These are phyloP conservation scores for Ennomos fuscantarius DNA, from an alignment of 2,888 invertebrate species.

Conservation along the genomic window DNA sequence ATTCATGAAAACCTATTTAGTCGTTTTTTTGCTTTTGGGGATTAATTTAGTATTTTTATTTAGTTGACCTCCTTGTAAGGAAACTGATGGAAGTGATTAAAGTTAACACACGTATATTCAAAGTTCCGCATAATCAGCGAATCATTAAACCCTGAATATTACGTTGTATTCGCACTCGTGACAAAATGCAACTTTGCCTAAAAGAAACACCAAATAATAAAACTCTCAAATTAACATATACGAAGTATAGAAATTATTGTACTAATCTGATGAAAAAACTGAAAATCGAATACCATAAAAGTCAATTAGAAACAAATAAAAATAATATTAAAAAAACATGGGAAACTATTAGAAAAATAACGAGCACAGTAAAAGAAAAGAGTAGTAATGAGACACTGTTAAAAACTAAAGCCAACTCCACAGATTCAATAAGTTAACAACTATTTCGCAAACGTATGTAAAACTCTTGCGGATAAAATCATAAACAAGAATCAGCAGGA, in stretches of 20 bases:
- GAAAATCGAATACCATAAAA: background rate
- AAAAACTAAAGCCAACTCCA: background rate
- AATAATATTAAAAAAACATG: conserved; percentile 1
- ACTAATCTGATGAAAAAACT: conserved; percentile 17
- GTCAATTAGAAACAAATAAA: no score
- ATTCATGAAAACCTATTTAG: no score
- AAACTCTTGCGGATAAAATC: no score
- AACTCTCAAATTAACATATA: conserved; percentile 23
- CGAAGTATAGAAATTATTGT: conserved; percentile 25
- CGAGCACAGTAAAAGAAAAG: background rate
- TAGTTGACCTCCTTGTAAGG: no score
- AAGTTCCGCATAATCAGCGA: background rate
- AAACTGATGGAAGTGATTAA: no score
- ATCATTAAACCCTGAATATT: conserved; percentile 4
- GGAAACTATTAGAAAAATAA: background rate
- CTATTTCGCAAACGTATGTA: no score
- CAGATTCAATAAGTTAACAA: background rate
- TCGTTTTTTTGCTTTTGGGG: no score
- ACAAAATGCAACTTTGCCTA: background rate
- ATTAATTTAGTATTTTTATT: no score
- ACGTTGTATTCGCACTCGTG: conserved; percentile 4
- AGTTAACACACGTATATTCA: no score
- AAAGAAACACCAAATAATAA: background rate
- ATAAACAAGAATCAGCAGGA: no score
- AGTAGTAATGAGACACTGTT: background rate